These are phyloP conservation scores for Calliphora vomitoria DNA, from an alignment of 2,888 invertebrate species.

Conservation along the genomic window DNA sequence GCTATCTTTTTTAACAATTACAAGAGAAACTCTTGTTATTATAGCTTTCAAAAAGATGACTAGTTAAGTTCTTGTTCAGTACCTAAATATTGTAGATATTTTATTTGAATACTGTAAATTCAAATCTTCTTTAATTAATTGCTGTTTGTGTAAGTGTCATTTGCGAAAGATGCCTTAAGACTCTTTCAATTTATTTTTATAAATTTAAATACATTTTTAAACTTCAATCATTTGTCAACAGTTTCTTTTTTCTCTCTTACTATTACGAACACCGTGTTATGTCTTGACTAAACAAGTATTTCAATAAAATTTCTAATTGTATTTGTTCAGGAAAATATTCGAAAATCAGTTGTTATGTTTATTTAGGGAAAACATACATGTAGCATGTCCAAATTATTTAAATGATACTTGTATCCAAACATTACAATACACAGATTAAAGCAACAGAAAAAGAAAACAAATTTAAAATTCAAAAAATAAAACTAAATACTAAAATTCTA, in stretches of 20 bases:
- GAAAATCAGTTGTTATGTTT: conserved; percentile 54
- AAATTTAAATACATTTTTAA: not conserved
- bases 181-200: not conserved
- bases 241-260: too few species aligned
- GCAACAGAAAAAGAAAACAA: not conserved
- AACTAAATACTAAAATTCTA: conserved; percentile 11
- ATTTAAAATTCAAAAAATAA: conserved; percentile 9
- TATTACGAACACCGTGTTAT: not conserved
- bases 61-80: too few species aligned
- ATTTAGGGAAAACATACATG: conserved; percentile 59
- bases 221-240: conserved; percentile 21
- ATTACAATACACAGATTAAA: conserved; percentile 41
- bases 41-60: too few species aligned
- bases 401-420: conserved; percentile 25
- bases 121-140: conserved; percentile 4
- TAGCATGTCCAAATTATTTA: conserved; percentile 64
- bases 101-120: not conserved
- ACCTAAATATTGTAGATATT: not conserved
- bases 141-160: conserved; percentile 23
- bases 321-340: not conserved
- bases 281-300: not conserved
- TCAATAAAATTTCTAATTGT: conserved; percentile 33
- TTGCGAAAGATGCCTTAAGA: not conserved
- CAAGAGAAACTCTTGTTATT: too few species aligned
- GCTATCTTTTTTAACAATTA: too few species aligned